These are phyloP conservation scores for Horisme vitalbata DNA, from an alignment of 2,888 invertebrate species.

Conservation along the genomic window DNA sequence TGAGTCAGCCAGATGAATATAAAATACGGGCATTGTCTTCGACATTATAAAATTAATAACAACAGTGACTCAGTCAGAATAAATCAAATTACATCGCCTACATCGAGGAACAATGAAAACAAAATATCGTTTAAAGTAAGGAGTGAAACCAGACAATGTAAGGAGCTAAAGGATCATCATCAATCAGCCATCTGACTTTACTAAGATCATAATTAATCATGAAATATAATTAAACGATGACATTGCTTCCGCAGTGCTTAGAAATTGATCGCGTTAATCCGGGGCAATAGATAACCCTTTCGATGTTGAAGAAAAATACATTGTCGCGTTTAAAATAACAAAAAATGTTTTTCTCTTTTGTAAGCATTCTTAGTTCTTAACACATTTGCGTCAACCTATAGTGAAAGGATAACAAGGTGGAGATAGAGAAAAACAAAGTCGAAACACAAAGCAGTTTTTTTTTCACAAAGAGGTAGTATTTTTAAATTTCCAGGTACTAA, in stretches of 20 bases:
- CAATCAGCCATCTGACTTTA: conserved; percentile 74
- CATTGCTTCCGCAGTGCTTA: conserved; percentile 65
- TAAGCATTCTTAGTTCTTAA: too few relatives aligned
- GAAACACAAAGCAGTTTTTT: too few relatives aligned
- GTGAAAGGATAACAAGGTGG: too few relatives aligned
- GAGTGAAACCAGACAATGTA: conserved; percentile 74
- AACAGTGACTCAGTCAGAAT: conserved; percentile 71
- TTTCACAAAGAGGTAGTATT: too few relatives aligned
- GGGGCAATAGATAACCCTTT: too few relatives aligned
- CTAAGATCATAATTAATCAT: conserved; percentile 79
- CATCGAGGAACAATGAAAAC: conserved; percentile 68
- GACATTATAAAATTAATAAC: conserved; percentile 71
- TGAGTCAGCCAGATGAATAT: conserved; percentile 55
- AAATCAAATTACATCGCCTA: conserved; percentile 71
- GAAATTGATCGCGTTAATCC: conserved; percentile 45
- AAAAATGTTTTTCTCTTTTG: too few relatives aligned
- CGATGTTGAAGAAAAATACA: too few relatives aligned
- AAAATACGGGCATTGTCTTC: conserved; percentile 58
- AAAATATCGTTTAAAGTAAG: conserved; percentile 72
- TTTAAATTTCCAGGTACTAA: too few relatives aligned
- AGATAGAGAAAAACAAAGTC: too few relatives aligned
- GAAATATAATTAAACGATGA: conserved; percentile 81
- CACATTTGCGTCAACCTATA: too few relatives aligned
- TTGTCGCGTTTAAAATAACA: too few relatives aligned
- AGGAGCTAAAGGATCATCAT: conserved; percentile 63